These are phyloP conservation scores for Lacanobia oleracea DNA, from an alignment of 2,888 invertebrate species.

Conservation along the genomic window DNA sequence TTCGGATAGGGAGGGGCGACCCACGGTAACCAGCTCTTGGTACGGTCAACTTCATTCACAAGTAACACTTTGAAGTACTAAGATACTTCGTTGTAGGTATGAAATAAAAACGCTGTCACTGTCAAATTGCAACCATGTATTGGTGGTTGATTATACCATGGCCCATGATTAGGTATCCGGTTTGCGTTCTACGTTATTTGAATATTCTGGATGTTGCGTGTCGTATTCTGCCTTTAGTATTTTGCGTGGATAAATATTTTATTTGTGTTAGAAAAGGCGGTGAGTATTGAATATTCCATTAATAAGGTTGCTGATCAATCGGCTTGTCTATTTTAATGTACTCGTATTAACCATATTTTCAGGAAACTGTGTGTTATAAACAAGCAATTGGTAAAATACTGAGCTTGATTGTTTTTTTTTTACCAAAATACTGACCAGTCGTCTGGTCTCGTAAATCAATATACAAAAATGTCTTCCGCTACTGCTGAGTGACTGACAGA, in stretches of 20 bases:
- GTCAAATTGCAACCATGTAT: not conserved
- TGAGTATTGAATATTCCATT: not conserved
- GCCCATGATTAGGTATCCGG: conserved; percentile 37
- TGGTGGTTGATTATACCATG: not conserved
- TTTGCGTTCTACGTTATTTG: conserved; percentile 20
- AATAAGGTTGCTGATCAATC: too few species aligned
- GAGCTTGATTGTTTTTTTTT: not conserved
- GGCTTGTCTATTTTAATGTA: too few species aligned
- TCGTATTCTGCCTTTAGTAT: not conserved
- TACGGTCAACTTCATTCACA: not conserved
- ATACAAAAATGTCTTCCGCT: too few species aligned
- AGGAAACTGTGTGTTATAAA: not conserved
- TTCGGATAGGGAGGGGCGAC: conserved; percentile 25
- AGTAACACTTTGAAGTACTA: not conserved
- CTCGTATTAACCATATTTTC: too few species aligned
- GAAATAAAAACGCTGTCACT: not conserved
- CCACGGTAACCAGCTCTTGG: not conserved
- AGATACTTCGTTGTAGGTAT: not conserved
- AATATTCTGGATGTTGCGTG: conserved; percentile 17
- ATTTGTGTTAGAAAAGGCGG: not conserved
- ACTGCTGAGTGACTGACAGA: too few species aligned
- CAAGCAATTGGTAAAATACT: not conserved
- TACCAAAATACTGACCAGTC: not conserved
- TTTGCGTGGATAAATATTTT: not conserved
- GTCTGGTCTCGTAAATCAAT: not conserved